phyloP scores from a whole-genome alignment of 2,797 vertebrate genomes.

The Eulemur rubriventer region DNA sequence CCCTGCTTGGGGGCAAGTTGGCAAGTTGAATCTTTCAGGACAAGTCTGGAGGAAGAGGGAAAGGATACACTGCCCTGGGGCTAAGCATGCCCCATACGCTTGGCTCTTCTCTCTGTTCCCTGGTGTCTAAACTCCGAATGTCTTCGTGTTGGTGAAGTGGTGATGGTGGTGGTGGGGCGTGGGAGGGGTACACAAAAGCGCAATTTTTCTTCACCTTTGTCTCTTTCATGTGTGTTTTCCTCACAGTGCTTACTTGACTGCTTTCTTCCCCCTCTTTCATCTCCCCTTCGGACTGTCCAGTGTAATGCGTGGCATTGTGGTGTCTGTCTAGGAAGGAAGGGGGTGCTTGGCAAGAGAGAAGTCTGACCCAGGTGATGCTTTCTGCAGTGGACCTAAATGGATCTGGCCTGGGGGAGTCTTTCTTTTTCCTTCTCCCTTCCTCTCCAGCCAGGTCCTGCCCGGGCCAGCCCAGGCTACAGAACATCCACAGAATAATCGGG shows the following conservation, averaged over 20 bases:
- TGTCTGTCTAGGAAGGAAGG: neutral
- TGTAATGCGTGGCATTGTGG: neutral
- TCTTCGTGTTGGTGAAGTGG: neutral
- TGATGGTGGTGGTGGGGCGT: neutral
- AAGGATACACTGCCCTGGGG: neutral
- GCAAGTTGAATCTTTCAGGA: neutral
- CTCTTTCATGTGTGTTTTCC: neutral
- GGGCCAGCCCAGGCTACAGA: slow-evolving; percentile 32
- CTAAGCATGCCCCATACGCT: neutral
- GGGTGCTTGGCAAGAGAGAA: neutral
- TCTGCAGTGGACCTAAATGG: neutral
- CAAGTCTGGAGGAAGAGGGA: slow-evolving; percentile 13
- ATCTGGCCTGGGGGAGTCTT: neutral
- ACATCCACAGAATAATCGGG: slow-evolving; percentile 21
- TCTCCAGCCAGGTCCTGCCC: slow-evolving; percentile 20
- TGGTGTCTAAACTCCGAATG: neutral
- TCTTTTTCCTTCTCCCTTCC: slow-evolving; percentile 24
- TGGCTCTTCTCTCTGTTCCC: slow-evolving; percentile 6
- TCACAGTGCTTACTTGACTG: neutral
- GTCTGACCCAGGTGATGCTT: neutral
- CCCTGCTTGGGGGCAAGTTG: neutral
- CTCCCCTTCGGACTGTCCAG: neutral
- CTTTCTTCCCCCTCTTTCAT: neutral
- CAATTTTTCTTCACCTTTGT: neutral
- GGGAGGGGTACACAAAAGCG: neutral